phyloP scores from a whole-genome alignment of 92 coral and sea anemone genomes.

The Palythoa grandiflora region DNA sequence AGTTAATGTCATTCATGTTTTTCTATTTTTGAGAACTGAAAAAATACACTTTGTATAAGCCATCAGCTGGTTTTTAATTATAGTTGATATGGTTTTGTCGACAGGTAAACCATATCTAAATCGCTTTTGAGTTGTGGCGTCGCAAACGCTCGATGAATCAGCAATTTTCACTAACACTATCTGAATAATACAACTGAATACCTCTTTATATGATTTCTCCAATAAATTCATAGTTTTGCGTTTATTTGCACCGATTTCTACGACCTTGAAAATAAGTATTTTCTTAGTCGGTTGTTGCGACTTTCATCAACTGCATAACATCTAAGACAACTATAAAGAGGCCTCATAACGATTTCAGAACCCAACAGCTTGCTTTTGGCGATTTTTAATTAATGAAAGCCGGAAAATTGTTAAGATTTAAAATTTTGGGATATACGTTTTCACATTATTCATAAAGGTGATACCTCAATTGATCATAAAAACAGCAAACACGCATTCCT shows the following conservation, averaged over 20 bases:
- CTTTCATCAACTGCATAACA: not conserved
- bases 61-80: not conserved
- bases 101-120: not conserved
- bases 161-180: too few relatives aligned
- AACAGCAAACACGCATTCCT: not conserved
- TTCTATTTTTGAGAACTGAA: not conserved
- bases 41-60: not conserved
- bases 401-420: not conserved
- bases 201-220: too few relatives aligned
- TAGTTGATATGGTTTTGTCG: not conserved
- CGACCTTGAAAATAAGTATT: too few relatives aligned
- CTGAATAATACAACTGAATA: too few relatives aligned
- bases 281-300: not conserved
- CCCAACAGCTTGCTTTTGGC: not conserved
- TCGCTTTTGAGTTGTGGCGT: not conserved
- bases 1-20: not conserved
- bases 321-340: not conserved
- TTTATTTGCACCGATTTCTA: too few relatives aligned
- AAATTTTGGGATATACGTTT: not conserved
- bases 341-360: not conserved
- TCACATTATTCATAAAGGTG: too few relatives aligned
- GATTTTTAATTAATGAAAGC: not conserved
- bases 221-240: too few relatives aligned
- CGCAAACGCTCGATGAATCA: too few relatives aligned
- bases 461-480: not conserved